Percentiles rank a stretch among this genome's conserved stretches.
phyloP scores from a whole-genome alignment of 2,113 vertebrate genomes.

The Myrmophylax atrothorax region DNA sequence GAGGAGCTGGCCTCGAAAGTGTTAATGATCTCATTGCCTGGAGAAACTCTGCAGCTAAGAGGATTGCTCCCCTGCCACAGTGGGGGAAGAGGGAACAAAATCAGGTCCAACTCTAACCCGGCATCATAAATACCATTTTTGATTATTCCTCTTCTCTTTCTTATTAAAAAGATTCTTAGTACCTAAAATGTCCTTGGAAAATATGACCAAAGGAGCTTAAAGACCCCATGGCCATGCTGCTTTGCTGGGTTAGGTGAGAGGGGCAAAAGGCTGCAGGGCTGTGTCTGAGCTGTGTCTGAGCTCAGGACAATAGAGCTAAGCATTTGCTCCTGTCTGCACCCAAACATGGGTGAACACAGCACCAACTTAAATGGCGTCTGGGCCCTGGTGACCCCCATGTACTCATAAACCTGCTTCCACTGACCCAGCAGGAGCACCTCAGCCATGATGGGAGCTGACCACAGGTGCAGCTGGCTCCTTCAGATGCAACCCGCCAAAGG shows the following conservation, averaged over 20 bases:
- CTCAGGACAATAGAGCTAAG: neutral
- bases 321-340: neutral
- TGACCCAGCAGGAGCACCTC: neutral
- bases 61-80: neutral
- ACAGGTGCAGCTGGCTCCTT: neutral
- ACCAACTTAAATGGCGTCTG: neutral
- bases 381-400: slow-evolving; percentile 2
- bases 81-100: neutral
- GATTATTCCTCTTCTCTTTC: neutral
- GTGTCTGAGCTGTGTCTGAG: neutral
- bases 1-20: neutral
- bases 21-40: slow-evolving; percentile 5
- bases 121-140: neutral
- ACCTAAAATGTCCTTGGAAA: neutral
- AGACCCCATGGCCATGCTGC: accelerated
- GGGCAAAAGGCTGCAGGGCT: neutral
- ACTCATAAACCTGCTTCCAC: neutral
- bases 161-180: neutral
- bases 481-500: neutral
- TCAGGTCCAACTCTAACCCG: neutral
- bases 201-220: neutral
- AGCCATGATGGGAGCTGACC: neutral
- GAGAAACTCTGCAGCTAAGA: neutral
- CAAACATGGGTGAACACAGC: accelerated
- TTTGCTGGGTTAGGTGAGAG: neutral